Conservation (phyloP, 2,888 invertebrate species). For the Darwinula stevensoni region DNA sequence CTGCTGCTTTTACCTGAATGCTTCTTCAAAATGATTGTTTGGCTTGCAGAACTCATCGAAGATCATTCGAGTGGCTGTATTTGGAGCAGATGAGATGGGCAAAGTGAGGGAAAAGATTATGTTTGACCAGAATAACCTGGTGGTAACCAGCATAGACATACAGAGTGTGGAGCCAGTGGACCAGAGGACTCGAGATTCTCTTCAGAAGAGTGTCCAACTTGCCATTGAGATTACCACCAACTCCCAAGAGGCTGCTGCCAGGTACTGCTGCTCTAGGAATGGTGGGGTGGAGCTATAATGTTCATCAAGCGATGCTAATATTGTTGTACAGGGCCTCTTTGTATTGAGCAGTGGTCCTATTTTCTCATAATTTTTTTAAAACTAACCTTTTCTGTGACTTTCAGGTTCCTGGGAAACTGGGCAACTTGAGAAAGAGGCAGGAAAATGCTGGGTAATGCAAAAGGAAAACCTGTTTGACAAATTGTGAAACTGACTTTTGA, state of each 20-base stretch:
- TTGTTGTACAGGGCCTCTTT: no score
- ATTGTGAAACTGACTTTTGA: no score
- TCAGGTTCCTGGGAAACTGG: no score
- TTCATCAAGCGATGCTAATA: no score
- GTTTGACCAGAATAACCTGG: conserved; percentile 19
- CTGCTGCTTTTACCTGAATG: neutral
- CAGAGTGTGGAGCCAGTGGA: conserved; percentile 23
- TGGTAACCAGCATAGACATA: conserved; percentile 21
- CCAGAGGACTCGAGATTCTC: conserved; percentile 20
- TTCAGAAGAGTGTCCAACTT: conserved; percentile 21
- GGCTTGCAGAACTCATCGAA: conserved; percentile 20
- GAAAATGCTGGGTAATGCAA: no score
- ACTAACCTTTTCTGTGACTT: no score
- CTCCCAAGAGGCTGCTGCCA: conserved; percentile 21
- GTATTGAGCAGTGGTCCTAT: no score
- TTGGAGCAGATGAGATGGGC: conserved; percentile 18
- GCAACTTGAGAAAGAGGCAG: no score
- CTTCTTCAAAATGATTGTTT: no score
- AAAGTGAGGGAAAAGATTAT: conserved; percentile 17
- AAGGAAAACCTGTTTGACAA: no score
- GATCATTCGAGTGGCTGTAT: conserved; percentile 20
- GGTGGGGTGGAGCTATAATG: no score
- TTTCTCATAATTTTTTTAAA: no score
- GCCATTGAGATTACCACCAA: conserved; percentile 24
- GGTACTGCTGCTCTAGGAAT: conserved; percentile 11